Conservation (phyloP, 2,113 vertebrate genomes). For the Neolamprologus kungweensis region DNA sequence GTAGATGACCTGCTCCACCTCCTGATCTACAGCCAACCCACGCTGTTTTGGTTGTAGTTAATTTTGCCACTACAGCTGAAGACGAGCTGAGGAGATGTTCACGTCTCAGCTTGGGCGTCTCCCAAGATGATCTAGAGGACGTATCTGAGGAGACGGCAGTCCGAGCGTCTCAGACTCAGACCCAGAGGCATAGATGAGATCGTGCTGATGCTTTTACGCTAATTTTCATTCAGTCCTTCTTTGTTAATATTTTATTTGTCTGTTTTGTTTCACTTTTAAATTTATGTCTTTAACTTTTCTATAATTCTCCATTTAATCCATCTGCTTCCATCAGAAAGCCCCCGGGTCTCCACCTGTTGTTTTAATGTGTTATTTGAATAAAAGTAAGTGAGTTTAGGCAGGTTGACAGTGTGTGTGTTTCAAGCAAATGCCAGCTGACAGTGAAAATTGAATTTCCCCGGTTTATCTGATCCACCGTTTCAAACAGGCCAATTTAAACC, state of each 20-base stretch:
- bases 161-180: background rate
- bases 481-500: background rate
- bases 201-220: rapidly evolving
- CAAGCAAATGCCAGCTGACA: background rate
- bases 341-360: background rate
- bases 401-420: background rate
- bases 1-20: background rate
- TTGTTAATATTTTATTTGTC: background rate
- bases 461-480: background rate
- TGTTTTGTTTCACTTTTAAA: background rate
- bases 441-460: background rate
- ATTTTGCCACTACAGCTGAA: background rate
- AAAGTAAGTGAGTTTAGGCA: background rate
- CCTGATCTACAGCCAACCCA: background rate
- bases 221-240: rapidly evolving
- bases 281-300: background rate
- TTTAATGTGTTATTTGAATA: background rate
- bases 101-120: background rate
- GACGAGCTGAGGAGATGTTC: background rate
- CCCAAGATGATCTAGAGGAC: background rate
- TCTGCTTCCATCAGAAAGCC: background rate
- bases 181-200: background rate
- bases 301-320: background rate
- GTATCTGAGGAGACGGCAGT: background rate
- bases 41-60: background rate